Conservation (phyloP, 2,888 invertebrate species). For the Mechanitis messenoides region DNA sequence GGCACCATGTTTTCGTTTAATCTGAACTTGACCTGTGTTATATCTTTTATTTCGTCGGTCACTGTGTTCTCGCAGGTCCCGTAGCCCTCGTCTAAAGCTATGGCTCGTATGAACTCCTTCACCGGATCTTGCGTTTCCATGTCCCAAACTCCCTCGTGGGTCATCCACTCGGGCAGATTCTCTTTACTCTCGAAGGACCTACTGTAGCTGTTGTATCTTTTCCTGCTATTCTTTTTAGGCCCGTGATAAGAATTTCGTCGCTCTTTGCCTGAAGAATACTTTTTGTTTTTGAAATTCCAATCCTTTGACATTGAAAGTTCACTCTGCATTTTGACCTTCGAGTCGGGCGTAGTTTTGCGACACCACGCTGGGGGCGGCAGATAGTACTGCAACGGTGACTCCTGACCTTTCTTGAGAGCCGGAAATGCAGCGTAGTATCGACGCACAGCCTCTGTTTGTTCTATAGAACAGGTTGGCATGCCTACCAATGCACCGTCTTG, state of each 20-base stretch:
- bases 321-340: slow-evolving; percentile 63
- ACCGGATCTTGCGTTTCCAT: slow-evolving; percentile 70
- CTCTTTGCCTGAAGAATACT: slow-evolving; percentile 58
- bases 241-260: slow-evolving; percentile 65
- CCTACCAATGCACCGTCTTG: slow-evolving; percentile 64
- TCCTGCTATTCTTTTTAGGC: slow-evolving; percentile 56
- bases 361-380: slow-evolving; percentile 70
- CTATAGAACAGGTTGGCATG: slow-evolving; percentile 72
- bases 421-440: slow-evolving; percentile 88
- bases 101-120: slow-evolving; percentile 67
- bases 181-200: slow-evolving; percentile 67
- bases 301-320: slow-evolving; percentile 56
- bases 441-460: slow-evolving; percentile 81
- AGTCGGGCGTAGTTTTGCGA: slow-evolving; percentile 48
- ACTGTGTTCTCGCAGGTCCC: slow-evolving; percentile 72
- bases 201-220: slow-evolving; percentile 62
- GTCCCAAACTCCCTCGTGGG: slow-evolving; percentile 72
- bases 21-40: slow-evolving; percentile 42
- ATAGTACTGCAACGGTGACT: slow-evolving; percentile 64
- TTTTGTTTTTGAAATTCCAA: slow-evolving; percentile 59
- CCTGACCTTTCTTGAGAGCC: slow-evolving; percentile 76
- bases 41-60: slow-evolving; percentile 55
- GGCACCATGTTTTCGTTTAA: slow-evolving; percentile 53
- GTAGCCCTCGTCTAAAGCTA: slow-evolving; percentile 71
- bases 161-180: slow-evolving; percentile 74